A percentile compares a stretch with the other conserved stretches of the same genome.
phyloP scores from a whole-genome alignment of 2,113 vertebrate genomes.

The Drymodes brunneopygia region DNA sequence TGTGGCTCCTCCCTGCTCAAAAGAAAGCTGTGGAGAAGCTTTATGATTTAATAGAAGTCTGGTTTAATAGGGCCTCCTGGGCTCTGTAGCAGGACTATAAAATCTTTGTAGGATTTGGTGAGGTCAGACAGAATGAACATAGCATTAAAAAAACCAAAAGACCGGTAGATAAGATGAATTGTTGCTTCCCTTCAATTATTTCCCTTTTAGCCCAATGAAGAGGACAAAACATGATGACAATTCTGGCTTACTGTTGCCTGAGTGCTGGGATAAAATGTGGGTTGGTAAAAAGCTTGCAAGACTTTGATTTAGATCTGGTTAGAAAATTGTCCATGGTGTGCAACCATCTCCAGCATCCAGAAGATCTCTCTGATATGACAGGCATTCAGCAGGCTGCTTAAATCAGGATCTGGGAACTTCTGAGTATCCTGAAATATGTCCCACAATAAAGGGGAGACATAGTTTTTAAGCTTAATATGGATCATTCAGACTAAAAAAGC shows the following conservation, averaged over 20 bases:
- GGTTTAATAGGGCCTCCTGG: not conserved
- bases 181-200: not conserved
- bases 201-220: not conserved
- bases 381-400: not conserved
- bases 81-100: not conserved
- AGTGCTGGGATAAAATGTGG: not conserved
- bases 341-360: not conserved
- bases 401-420: not conserved
- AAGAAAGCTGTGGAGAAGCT: not conserved
- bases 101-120: not conserved
- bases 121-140: not conserved
- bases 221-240: not conserved
- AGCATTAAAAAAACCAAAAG: not conserved
- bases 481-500: not conserved
- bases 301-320: not conserved
- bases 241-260: not conserved
- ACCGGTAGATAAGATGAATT: not conserved
- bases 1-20: not conserved
- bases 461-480: not conserved
- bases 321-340: not conserved
- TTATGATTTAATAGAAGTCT: not conserved
- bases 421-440: not conserved
- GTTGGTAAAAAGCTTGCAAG: not conserved
- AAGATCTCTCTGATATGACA: not conserved
- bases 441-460: not conserved